Conservation (phyloP, 2,888 invertebrate species). For the Marronus borbonicus region DNA sequence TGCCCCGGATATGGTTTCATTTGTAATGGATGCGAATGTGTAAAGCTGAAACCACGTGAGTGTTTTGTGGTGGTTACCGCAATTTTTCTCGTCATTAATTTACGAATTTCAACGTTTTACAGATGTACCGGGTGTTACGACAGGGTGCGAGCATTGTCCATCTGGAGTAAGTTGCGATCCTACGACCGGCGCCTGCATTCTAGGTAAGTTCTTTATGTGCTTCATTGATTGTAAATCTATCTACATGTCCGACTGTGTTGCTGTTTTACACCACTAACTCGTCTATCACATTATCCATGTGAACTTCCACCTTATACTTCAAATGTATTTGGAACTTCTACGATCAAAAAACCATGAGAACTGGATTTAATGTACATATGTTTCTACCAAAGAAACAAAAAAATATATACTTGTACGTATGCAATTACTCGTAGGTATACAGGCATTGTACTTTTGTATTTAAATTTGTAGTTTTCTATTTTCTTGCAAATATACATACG, state of each 20-base stretch:
- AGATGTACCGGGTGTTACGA: constrained; percentile 58
- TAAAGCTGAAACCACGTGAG: constrained; percentile 62
- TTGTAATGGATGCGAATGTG: constrained; percentile 83
- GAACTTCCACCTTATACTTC: constrained; percentile 29
- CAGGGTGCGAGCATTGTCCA: constrained; percentile 84
- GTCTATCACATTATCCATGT: constrained; percentile 20
- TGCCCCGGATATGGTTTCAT: constrained; percentile 74
- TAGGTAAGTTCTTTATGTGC: constrained; percentile 76
- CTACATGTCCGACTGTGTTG: constrained; percentile 62
- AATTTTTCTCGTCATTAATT: too few species aligned
- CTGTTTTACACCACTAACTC: constrained; percentile 64
- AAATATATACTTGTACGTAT: constrained; percentile 12
- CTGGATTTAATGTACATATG: constrained; percentile 48
- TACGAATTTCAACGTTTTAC: constrained; percentile 3
- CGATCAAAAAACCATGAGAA: constrained; percentile 50
- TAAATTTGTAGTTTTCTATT: constrained; percentile 28
- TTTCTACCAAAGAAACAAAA: constrained; percentile 13
- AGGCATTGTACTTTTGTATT: constrained; percentile 44
- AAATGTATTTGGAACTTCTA: constrained; percentile 12
- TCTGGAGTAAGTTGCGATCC: constrained; percentile 85
- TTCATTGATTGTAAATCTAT: constrained; percentile 10
- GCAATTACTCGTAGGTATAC: constrained; percentile 48
- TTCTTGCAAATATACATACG: constrained; percentile 41
- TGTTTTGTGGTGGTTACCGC: not conserved
- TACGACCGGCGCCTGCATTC: constrained; percentile 85